Evolutionary conservation across 2,888 invertebrate genomes (phyloP), one percentile per base, ranked within the genome.

Genomic region (Drosophila silvestris): DNA sequence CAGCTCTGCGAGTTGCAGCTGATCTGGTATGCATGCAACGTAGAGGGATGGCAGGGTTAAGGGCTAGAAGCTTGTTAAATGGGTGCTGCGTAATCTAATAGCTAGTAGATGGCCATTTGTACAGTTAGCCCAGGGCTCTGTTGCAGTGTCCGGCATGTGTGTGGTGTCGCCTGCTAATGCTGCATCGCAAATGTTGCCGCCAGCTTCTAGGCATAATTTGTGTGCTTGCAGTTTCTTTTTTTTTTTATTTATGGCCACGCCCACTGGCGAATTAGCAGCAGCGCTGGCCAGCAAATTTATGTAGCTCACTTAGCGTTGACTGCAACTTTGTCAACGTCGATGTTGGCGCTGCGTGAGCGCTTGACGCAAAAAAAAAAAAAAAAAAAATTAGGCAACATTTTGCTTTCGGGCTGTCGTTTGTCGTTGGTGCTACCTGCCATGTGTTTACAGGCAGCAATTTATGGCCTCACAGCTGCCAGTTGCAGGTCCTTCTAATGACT

Each of bases 321-420:
- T 79, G 79, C 67, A 83, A 83, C 74, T 83, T 86, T 83, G 84
- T 83, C 83, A 83, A 77, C 66, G 84, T 83, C 84, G 77, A 47
- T 56, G 71, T 47, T 10, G 60, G 12, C 64, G 56, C 41, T 70
- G 74, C 63, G 74, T 74, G 41, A 41, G 22, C 32, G 37, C 32
- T 54, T 19, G 32, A 14, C 26, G n/a, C 56, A 39, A 66, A 30
- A 22, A 53, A 41, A 53, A 69, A 81, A 78, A 39, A 61, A 80
- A 82, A 53, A 5, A 83, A 83, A 81, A 87, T 81, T 83, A 71
- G 86, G 77, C 86, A 85, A 80, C 89, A 85, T 78, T 84, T 89
- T 74, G 81, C 59, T 77, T 82, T 78, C 58, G 73, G 50, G 44
- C 51, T 70, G 70, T 72, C 80, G 81, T 85, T 85, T 82, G 87